These are phyloP conservation scores for Prosopocoilus inquinatus DNA, from an alignment of 2,888 invertebrate species.

Conservation along the genomic window DNA sequence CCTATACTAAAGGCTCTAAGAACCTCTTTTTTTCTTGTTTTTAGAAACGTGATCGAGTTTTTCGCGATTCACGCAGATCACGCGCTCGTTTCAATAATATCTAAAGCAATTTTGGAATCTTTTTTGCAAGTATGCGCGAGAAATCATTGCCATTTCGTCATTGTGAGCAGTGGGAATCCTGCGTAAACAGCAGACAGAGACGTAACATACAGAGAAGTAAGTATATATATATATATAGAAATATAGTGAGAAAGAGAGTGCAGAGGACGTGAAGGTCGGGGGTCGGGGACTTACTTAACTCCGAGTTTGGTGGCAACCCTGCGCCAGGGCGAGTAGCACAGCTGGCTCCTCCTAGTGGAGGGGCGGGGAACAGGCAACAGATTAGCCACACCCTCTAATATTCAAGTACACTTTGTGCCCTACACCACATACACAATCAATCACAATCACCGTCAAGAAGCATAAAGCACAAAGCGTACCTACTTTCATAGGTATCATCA, in stretches of 20 bases:
- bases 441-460: background rate
- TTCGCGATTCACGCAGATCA: too few relatives aligned
- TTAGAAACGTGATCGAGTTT: too few relatives aligned
- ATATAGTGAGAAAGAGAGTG: background rate
- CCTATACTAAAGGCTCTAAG: too few relatives aligned
- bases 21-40: too few relatives aligned
- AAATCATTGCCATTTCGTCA: too few relatives aligned
- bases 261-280: conserved; percentile 39
- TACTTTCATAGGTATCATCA: conserved; percentile 5
- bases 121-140: too few relatives aligned
- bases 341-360: conserved; percentile 60
- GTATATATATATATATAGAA: conserved; percentile 8
- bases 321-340: conserved; percentile 90
- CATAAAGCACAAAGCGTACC: conserved; percentile 25
- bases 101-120: too few relatives aligned
- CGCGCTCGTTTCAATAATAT: too few relatives aligned
- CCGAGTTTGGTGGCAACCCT: conserved; percentile 92
- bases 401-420: conserved; percentile 14
- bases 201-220: too few relatives aligned
- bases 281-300: conserved; percentile 81
- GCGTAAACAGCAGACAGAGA: conserved; percentile 14
- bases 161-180: too few relatives aligned
- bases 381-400: conserved; percentile 50
- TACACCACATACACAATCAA: conserved; percentile 10
- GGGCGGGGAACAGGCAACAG: conserved; percentile 53